Evolutionary conservation across 2,113 vertebrate species (phyloP).

Genomic region (Cacatua alba): DNA sequence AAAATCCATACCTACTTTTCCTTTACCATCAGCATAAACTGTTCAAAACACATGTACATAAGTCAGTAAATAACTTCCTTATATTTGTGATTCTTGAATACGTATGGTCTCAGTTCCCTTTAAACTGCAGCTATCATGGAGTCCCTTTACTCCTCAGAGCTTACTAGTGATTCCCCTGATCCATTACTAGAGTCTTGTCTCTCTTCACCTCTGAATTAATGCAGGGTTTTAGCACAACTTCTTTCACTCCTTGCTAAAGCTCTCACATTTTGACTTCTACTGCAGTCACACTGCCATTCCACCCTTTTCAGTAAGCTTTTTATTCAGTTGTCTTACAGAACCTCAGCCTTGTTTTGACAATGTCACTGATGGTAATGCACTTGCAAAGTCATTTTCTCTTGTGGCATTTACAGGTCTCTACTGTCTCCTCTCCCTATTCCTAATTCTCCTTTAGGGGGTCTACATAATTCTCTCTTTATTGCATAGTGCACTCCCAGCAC

Average conservation of each 20-base stretch:
- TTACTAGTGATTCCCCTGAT: background rate
- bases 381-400: background rate
- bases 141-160: background rate
- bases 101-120: background rate
- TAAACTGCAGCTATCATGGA: background rate
- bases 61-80: background rate
- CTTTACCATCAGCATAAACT: background rate
- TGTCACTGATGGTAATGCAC: background rate
- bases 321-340: background rate
- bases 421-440: background rate
- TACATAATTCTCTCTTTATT: background rate
- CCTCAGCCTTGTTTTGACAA: slow-evolving; percentile 16
- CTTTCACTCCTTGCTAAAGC: background rate
- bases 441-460: background rate
- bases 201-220: background rate
- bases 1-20: background rate
- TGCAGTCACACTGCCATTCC: background rate
- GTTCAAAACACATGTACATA: background rate
- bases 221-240: background rate
- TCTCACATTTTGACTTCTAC: background rate
- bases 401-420: background rate
- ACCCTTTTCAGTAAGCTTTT: background rate
- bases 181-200: background rate
- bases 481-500: background rate
- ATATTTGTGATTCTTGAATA: background rate